Conservation (phyloP, 2,888 invertebrate species). For the Acrobasis consociella region DNA sequence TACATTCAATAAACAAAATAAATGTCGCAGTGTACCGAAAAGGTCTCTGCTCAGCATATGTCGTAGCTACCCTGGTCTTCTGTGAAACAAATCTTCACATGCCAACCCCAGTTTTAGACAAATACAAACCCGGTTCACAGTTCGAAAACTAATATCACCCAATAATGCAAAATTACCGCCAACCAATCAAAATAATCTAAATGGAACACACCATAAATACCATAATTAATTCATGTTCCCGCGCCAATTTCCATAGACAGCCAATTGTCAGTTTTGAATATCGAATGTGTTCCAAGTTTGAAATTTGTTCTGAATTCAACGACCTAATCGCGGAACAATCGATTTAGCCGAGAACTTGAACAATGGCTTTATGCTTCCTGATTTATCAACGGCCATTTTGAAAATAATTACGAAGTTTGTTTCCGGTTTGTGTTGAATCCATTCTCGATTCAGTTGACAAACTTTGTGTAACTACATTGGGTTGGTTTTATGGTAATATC, state of each 20-base stretch:
- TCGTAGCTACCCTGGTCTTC: no score
- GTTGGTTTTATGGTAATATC: no score
- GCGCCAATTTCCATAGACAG: conserved; percentile 23
- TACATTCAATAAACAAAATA: no score
- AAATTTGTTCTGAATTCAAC: conserved; percentile 16
- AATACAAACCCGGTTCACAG: no score
- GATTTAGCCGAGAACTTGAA: conserved; percentile 6
- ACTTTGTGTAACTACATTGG: background rate
- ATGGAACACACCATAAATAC: conserved; percentile 7
- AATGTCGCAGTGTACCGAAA: no score
- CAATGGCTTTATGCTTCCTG: conserved; percentile 4
- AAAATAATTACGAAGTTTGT: background rate
- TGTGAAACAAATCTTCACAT: no score
- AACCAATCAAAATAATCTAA: conserved; percentile 20
- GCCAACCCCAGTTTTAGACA: no score
- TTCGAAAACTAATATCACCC: no score
- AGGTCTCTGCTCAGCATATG: no score
- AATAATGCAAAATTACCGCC: background rate
- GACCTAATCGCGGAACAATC: conserved; percentile 18
- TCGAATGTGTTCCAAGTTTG: conserved; percentile 23
- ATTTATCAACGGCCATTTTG: conserved; percentile 5
- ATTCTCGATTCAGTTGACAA: background rate
- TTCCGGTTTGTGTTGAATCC: background rate
- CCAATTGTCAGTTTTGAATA: conserved; percentile 25
- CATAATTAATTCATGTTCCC: conserved; percentile 22